phyloP scores from a whole-genome alignment of 2,113 vertebrate species.

The Corynorhinus townsendii region DNA sequence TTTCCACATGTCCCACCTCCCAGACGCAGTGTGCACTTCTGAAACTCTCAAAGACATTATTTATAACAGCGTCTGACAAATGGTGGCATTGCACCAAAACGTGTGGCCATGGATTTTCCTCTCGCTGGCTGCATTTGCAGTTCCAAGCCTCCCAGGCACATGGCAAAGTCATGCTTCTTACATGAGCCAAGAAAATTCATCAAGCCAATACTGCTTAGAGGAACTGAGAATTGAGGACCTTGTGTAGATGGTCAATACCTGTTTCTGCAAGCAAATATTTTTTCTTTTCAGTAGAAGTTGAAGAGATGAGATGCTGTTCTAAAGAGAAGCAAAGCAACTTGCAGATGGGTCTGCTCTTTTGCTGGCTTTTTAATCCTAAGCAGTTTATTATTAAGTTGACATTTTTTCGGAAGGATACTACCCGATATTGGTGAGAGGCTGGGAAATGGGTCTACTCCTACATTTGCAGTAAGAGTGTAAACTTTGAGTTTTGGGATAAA shows the following conservation, averaged over 20 bases:
- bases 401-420: not conserved
- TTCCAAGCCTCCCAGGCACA: not conserved
- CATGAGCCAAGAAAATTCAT: conserved; percentile 10
- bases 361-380: not conserved
- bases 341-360: not conserved
- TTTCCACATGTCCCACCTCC: conserved; percentile 31
- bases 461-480: not conserved
- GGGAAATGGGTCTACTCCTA: not conserved
- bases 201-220: not conserved
- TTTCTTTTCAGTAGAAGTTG: conserved; percentile 27
- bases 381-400: not conserved
- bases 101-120: conserved; percentile 10
- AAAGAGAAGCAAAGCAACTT: not conserved
- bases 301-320: not conserved
- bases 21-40: conserved; percentile 5
- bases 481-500: not conserved
- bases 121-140: not conserved
- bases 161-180: conserved; percentile 5
- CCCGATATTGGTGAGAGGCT: not conserved
- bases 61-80: conserved; percentile 49
- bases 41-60: conserved; percentile 48
- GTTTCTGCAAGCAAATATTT: not conserved
- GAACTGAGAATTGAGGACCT: not conserved
- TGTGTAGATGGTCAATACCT: not conserved
- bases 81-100: not conserved